phyloP scores from a whole-genome alignment of 2,113 vertebrate genomes.

The Canis aureus region DNA sequence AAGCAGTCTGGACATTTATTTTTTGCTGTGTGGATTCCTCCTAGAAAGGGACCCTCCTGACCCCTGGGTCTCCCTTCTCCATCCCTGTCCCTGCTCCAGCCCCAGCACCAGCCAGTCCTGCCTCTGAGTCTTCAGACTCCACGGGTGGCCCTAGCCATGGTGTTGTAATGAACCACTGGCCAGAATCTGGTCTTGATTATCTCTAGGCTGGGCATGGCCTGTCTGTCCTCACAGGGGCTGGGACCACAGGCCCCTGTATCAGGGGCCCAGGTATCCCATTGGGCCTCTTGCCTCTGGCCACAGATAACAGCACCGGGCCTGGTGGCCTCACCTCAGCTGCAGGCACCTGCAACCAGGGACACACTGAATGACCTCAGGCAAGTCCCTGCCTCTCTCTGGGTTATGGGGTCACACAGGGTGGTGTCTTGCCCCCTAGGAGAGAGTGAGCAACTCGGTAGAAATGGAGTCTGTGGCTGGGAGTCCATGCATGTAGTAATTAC shows the following conservation, averaged over 20 bases:
- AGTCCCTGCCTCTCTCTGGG: neutral
- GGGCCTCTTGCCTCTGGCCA: neutral
- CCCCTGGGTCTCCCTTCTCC: too few relatives aligned
- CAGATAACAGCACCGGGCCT: conserved; percentile 31
- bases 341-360: neutral
- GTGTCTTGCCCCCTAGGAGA: neutral
- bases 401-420: neutral
- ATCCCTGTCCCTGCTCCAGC: fast-evolving
- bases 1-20: neutral
- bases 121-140: neutral
- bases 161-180: conserved; percentile 34
- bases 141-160: neutral
- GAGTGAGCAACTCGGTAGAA: neutral
- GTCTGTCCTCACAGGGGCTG: neutral
- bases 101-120: neutral
- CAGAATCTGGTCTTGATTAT: conserved; percentile 3
- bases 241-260: neutral
- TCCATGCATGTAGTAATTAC: neutral
- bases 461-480: neutral
- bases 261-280: neutral
- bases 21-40: neutral
- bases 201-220: neutral
- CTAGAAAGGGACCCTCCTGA: neutral
- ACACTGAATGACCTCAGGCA: neutral
- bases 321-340: neutral